Base-by-base conservation (phyloP, 2,797 vertebrate genomes). In the Arnoldichthys spilopterus region DNA sequence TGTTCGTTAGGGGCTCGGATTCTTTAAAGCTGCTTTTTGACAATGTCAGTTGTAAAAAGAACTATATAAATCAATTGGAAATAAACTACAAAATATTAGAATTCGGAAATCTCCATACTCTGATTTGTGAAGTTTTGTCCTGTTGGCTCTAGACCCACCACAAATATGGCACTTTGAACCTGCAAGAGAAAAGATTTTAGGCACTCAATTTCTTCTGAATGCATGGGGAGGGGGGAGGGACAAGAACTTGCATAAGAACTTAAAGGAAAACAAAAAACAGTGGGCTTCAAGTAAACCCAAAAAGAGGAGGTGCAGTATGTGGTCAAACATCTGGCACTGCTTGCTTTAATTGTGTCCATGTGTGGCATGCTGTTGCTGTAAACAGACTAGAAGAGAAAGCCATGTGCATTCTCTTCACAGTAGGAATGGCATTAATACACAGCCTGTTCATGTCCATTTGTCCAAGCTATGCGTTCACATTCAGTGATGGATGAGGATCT, bases 301-400 rank as follows among this genome's bases (percentile, higher is more conserved):
- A 6, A 18, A n/a, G 32, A 22, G 62, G 62, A 40, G 20, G 62
- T 37, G 26, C 20, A 12, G 26, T 4, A 8, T 28, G 11, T 5
- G 67, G 16, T 30, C 37, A 16, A 32, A 53, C 67, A 70, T 70
- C 47, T 70, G 67, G 28, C 47, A 22, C 28, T 53, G 47, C 49
- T 34, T 34, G 18, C 12, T 15, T n/a, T 70, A 70, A 70, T 70
- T 70, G 67, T 53, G 47, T 22, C 67, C 47, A 53, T 53, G 47
- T 70, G 67, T 13, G 47, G 28, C 20, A 53, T 8, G 18, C 28
- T n/a, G 26, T 30, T 8, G 18, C 28, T n/a, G 26, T 30, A 69
- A 53, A 69, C 67, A 69, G 15, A 20, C 40, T 3, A 47, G 20
- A 62, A 34, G 59, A 34, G 59, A 32, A 53, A 70, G 47, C 28